phyloP scores from a whole-genome alignment of 1,140 invertebrate species.

The Calliopsis andreniformis region DNA sequence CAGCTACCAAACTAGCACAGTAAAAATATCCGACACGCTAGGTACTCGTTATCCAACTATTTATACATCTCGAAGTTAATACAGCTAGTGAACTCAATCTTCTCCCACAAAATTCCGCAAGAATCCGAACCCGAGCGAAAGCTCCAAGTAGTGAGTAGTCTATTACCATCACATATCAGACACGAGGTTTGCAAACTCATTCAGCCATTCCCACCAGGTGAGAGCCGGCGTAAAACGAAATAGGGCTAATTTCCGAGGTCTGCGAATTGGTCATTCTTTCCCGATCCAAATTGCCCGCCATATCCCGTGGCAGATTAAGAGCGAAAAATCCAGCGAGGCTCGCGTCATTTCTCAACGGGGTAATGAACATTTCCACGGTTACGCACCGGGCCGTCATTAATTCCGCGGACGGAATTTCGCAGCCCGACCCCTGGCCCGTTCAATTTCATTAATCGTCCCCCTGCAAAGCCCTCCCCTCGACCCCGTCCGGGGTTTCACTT shows the following conservation, averaged over 20 bases:
- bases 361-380: constrained; percentile 54
- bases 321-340: constrained; percentile 20
- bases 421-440: constrained; percentile 36
- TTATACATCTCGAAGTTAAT: too few relatives aligned
- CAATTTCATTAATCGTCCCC: constrained; percentile 67
- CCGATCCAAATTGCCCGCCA: constrained; percentile 32
- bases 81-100: too few relatives aligned
- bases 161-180: too few relatives aligned
- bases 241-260: constrained; percentile 28
- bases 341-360: constrained; percentile 49
- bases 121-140: too few relatives aligned
- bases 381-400: constrained; percentile 42
- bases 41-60: too few relatives aligned
- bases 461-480: constrained; percentile 37
- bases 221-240: too few relatives aligned
- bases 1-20: too few relatives aligned
- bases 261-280: constrained; percentile 30
- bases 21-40: too few relatives aligned
- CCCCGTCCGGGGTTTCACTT: constrained; percentile 54
- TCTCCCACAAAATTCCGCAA: too few relatives aligned
- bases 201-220: too few relatives aligned
- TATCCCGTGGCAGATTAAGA: constrained; percentile 33
- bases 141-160: too few relatives aligned
- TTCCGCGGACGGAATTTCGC: constrained; percentile 52
- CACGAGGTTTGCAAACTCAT: too few relatives aligned